Evolutionary conservation across 2,888 invertebrate species (phyloP).

Genomic region (Watsonalla cultraria): DNA sequence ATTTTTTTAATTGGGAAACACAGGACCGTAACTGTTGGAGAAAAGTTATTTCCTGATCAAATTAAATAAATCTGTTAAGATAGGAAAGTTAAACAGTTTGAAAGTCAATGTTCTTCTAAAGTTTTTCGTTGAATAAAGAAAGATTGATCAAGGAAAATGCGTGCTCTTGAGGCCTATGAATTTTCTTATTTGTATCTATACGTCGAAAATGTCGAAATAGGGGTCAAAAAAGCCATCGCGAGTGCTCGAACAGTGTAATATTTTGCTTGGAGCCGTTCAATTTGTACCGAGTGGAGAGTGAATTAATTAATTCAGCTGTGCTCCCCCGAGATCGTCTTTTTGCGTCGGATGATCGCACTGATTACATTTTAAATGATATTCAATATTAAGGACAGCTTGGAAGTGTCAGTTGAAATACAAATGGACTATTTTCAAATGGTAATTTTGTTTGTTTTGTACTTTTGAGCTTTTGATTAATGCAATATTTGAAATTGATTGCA

Average conservation of each 20-base stretch:
- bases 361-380: slow-evolving; percentile 4
- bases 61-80: no score
- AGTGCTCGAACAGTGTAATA: neutral
- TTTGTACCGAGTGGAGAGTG: slow-evolving; percentile 4
- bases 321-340: slow-evolving; percentile 2
- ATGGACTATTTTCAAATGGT: neutral
- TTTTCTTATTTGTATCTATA: neutral
- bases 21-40: no score
- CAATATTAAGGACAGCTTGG: slow-evolving; percentile 1
- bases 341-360: slow-evolving; percentile 1
- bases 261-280: slow-evolving; percentile 7
- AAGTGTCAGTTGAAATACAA: neutral
- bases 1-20: no score
- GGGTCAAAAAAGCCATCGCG: neutral
- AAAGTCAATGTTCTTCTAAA: no score
- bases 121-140: no score
- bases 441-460: neutral
- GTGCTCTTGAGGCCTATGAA: neutral
- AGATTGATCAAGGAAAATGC: no score
- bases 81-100: no score
- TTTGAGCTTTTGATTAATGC: neutral
- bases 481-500: neutral
- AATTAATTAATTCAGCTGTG: slow-evolving; percentile 9
- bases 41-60: no score
- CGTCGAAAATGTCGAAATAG: neutral